Evolutionary conservation across 2,113 vertebrate genomes (phyloP).

Genomic region (Bolborhynchus lineola): DNA sequence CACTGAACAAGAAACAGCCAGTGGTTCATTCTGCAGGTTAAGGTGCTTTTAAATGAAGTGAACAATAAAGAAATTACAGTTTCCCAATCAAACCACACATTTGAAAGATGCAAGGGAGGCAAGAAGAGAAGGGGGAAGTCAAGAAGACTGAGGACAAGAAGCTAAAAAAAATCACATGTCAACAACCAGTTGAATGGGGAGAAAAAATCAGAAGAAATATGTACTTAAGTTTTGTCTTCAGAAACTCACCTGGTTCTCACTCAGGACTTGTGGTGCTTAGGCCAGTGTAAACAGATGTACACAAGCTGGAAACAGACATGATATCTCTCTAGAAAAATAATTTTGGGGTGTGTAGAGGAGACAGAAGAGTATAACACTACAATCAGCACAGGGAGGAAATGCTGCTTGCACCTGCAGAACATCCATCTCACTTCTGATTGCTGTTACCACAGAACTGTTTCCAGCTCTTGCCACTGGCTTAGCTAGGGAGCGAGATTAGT

Average conservation of each 20-base stretch:
- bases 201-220: background rate
- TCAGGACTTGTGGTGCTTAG: background rate
- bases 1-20: background rate
- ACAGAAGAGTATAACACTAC: background rate
- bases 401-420: background rate
- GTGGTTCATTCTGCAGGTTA: background rate
- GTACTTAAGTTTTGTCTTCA: background rate
- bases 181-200: background rate
- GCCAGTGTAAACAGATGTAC: background rate
- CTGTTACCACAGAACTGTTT: background rate
- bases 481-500: background rate
- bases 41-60: constrained; percentile 28
- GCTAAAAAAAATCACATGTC: background rate
- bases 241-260: background rate
- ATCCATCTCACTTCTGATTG: background rate
- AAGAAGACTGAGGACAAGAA: background rate
- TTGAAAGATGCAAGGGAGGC: background rate
- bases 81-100: background rate
- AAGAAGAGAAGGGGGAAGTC: background rate
- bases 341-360: fast-evolving
- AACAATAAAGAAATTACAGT: background rate
- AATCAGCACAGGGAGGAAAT: background rate
- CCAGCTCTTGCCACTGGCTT: background rate
- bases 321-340: background rate
- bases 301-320: background rate